These are phyloP conservation scores for Drosophila multiciliata DNA, from an alignment of 2,888 invertebrate genomes.

Conservation along the genomic window DNA sequence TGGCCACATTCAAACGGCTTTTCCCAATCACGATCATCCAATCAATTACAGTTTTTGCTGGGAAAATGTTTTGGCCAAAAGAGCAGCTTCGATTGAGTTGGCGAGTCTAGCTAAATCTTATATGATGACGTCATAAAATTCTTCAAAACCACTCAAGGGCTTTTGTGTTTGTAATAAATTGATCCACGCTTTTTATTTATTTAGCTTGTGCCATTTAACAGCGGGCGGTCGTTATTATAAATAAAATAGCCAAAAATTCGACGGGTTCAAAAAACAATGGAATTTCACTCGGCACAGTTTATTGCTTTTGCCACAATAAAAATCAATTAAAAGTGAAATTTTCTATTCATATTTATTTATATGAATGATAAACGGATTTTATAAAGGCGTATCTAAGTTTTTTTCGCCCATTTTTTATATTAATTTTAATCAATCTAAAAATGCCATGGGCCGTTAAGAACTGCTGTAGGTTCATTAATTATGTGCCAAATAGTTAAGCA, in stretches of 20 bases:
- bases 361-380: conserved; percentile 54
- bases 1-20: conserved; percentile 25
- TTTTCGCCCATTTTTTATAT: conserved; percentile 14
- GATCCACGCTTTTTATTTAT: conserved; percentile 37
- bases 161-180: conserved; percentile 10
- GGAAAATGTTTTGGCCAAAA: conserved; percentile 29
- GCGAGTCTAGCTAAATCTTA: conserved; percentile 3
- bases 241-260: conserved; percentile 26
- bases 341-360: conserved; percentile 17
- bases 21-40: conserved; percentile 38
- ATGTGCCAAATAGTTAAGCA: conserved; percentile 45
- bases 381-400: conserved; percentile 23
- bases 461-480: conserved; percentile 65
- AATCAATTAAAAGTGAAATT: conserved; percentile 75
- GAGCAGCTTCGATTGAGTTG: conserved; percentile 25
- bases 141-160: conserved; percentile 1
- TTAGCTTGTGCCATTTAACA: conserved; percentile 54
- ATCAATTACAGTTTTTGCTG: conserved; percentile 42
- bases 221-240: conserved; percentile 41
- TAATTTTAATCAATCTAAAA: conserved; percentile 44
- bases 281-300: conserved; percentile 48
- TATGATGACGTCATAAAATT: conserved; percentile 50
- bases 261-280: conserved; percentile 24
- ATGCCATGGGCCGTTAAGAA: conserved; percentile 21
- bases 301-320: conserved; percentile 52